Evolutionary conservation across 53 echinoderm and acorn worm species (phyloP), one percentile per base, ranked within the genome.

Genomic region (Patiria pectinifera): DNA sequence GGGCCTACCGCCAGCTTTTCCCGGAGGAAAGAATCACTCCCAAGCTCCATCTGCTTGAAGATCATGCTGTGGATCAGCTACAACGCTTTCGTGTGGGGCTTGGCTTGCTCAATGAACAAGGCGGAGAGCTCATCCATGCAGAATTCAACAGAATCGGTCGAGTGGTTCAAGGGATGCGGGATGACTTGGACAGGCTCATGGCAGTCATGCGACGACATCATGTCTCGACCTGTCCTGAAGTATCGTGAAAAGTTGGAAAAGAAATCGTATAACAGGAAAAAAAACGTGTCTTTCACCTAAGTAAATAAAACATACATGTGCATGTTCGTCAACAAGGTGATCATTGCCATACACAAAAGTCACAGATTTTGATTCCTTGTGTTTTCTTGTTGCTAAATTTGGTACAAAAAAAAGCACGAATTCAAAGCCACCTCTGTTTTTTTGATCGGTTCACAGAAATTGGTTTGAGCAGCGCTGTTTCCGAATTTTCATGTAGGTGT

Each of bases 91-190:
- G 59, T 3, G 74, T 76, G 25, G 92, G 85, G 0, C 43, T 85
- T 7, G 92, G 92, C 4, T 72, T 92, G 6, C 85, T 92, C 4
- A 78, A 85, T 48, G 92, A 92, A 26, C 92, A 92, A 59, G 92
- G 92, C 0, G 92, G 92, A 2, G 92, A 92, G 23, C 62, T 58
- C 10, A 85, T 92, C 6, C 92, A 92, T 76, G 62, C 92, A 2
- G 80, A 75, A 45, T 80, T 84, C 76, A 92, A 92, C 44, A 71
- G 85, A 35, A 75, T 59, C 25, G 78, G 78, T 0, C 46, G 89
- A 58, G 35, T 47, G 23, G 77, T 88, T 22, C 53, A 60, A 58
- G 89, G 89, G 22, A 88, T 88, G 59, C 47, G 43, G 19, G 89
- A 59, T 23, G 75, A 72, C 2, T 60, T 88, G n/a, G 14, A 58